phyloP scores from a whole-genome alignment of 2,888 invertebrate species.

The Callimorpha dominula region DNA sequence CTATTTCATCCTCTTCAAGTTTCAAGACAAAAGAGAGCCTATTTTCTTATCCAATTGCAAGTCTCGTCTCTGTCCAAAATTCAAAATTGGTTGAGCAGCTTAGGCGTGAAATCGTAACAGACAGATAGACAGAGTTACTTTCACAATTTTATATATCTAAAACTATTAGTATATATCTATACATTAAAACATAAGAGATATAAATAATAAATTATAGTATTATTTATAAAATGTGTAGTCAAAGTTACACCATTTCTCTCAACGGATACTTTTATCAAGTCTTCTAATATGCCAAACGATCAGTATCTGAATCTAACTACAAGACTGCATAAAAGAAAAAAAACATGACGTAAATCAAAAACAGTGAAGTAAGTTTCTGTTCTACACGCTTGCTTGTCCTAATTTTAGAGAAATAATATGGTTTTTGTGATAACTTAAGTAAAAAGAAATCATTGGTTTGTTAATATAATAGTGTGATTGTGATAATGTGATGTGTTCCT shows the following conservation, averaged over 20 bases:
- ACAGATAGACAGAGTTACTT: too few species aligned
- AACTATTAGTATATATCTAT: too few species aligned
- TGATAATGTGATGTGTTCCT: constrained; percentile 79
- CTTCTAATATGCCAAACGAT: constrained; percentile 21
- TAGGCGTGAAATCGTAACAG: too few species aligned
- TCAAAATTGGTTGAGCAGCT: too few species aligned
- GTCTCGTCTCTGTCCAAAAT: too few species aligned
- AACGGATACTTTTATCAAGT: background rate
- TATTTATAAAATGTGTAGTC: background rate
- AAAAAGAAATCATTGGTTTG: constrained; percentile 43
- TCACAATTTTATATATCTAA: too few species aligned
- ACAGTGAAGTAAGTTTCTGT: constrained; percentile 58
- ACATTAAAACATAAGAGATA: too few species aligned
- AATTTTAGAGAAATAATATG: constrained; percentile 54
- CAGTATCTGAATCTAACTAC: constrained; percentile 27
- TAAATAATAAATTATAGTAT: background rate
- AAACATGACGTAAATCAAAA: constrained; percentile 59
- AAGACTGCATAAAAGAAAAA: constrained; percentile 37
- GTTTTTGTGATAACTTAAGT: constrained; percentile 39
- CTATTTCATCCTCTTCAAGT: too few species aligned
- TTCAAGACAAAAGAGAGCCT: too few species aligned
- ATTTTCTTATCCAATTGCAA: too few species aligned
- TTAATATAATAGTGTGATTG: constrained; percentile 54
- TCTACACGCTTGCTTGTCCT: constrained; percentile 66
- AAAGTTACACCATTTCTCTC: background rate